phyloP scores from a whole-genome alignment of 1,140 invertebrate species.

The Camponotus vicinus region DNA sequence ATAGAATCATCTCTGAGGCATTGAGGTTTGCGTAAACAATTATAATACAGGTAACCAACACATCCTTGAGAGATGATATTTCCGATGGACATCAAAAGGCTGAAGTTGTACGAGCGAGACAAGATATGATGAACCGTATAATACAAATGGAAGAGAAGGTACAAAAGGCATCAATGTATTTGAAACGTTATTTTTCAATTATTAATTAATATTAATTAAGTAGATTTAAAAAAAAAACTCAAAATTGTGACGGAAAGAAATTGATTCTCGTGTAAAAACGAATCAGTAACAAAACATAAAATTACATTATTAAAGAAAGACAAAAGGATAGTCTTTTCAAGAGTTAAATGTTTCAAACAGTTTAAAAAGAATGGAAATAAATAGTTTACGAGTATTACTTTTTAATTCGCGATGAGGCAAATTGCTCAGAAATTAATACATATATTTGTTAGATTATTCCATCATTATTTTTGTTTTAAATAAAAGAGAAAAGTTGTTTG shows the following conservation, averaged over 20 bases:
- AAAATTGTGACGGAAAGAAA: not conserved
- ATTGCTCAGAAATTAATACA: not conserved
- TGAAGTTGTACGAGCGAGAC: slow-evolving; percentile 82
- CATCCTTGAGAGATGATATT: slow-evolving; percentile 79
- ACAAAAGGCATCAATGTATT: slow-evolving; percentile 29
- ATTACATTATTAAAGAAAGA: not conserved
- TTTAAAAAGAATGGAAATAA: not conserved
- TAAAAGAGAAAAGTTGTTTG: not conserved
- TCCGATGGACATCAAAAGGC: slow-evolving; percentile 81
- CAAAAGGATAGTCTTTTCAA: not conserved
- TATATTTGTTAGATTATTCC: too few species aligned
- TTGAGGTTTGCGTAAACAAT: slow-evolving; percentile 11
- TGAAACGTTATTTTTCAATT: not conserved
- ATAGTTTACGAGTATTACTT: not conserved
- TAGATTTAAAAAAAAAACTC: not conserved
- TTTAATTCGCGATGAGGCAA: not conserved
- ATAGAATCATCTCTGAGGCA: not conserved
- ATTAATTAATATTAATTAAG: not conserved
- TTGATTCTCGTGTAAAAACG: not conserved
- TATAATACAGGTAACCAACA: slow-evolving; percentile 49
- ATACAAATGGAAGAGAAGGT: slow-evolving; percentile 85
- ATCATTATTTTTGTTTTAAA: not conserved
- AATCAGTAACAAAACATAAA: not conserved
- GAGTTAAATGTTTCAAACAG: not conserved
- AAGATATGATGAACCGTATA: slow-evolving; percentile 84